Evolutionary conservation across 2,888 invertebrate species (phyloP), one percentile per base, ranked within the genome.

Genomic region (Nezara viridula): DNA sequence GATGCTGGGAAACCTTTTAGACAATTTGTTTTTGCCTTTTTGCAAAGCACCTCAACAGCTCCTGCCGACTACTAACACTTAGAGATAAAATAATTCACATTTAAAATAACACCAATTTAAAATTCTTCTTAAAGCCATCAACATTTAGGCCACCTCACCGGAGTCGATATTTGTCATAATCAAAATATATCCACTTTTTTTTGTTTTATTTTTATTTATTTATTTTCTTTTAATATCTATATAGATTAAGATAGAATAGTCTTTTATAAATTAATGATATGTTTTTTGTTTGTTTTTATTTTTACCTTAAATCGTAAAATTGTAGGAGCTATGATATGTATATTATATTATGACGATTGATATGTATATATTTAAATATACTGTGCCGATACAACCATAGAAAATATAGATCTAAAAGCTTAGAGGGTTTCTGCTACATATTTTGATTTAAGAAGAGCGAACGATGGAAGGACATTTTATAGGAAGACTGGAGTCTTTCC

Each of bases 401-500:
- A 85, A 88, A 81, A 88, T 85, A 88, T 88, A 60, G 77, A 66
- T 24, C 49, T 47, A 81, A 85, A 85, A 81, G 85, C 81, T 86
- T 50, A 85, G 77, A 66, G 85, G 88, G 37, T 16, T 32, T 88
- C 27, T 77, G 88, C 88, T 88, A 88, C 88, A 73, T 88, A 73
- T 37, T 73, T 37, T 73, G 66, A 73, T 73, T 73, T 2, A 73
- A 73, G 66, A 73, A 60, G 66, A 73, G 9, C 44, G 27, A n/a
- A 85, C 6, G 40, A 66, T 1, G 85, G 40, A 24, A 49, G n/a
- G 37, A 81, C n/a, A 55, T 0, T 32, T 81, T 88, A 88, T 7
- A 88, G 81, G 88, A 88, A 88, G 37, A 90, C 85, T 9, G 90
- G 85, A 12, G 90, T 89, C 89, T 91, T 91, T 37, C 93, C 94